Percentiles rank a stretch among this genome's conserved stretches.
Conservation (phyloP, 2,888 invertebrate genomes). For the Dendrolimus pini region DNA sequence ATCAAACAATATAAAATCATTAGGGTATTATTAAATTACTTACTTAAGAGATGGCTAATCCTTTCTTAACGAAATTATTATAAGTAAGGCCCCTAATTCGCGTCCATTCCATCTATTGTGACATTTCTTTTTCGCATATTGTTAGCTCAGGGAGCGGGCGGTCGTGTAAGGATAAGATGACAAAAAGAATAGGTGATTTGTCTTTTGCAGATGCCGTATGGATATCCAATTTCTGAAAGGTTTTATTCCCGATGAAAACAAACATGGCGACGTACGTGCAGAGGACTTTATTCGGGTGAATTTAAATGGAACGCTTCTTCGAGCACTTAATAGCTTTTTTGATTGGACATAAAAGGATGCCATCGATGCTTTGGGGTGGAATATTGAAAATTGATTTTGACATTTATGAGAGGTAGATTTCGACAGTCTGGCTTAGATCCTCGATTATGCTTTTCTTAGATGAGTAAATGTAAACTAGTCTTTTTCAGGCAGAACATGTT, state of each 20-base stretch:
- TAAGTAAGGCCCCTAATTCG: no score
- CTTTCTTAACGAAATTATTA: no score
- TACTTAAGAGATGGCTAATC: no score
- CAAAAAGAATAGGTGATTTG: constrained; percentile 49
- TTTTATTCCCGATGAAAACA: constrained; percentile 22
- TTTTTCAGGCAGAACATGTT: no score
- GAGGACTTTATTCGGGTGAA: constrained; percentile 12
- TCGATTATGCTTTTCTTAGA: no score
- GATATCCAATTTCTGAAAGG: constrained; percentile 24
- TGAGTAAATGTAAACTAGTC: no score
- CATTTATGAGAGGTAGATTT: no score
- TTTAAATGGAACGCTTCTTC: constrained; percentile 6
- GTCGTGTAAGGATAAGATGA: constrained; percentile 22
- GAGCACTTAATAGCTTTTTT: constrained; percentile 5
- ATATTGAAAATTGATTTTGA: neutral
- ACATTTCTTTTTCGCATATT: neutral
- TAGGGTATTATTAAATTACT: no score
- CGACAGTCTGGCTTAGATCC: no score
- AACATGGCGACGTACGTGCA: constrained; percentile 17
- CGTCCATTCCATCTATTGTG: neutral
- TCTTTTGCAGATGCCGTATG: constrained; percentile 30
- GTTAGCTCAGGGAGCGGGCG: neutral
- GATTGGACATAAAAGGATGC: neutral
- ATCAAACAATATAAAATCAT: no score
- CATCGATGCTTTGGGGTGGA: neutral